These are phyloP conservation scores for Protomyctophum bolini DNA, from an alignment of 2,113 vertebrate genomes.

Conservation along the genomic window DNA sequence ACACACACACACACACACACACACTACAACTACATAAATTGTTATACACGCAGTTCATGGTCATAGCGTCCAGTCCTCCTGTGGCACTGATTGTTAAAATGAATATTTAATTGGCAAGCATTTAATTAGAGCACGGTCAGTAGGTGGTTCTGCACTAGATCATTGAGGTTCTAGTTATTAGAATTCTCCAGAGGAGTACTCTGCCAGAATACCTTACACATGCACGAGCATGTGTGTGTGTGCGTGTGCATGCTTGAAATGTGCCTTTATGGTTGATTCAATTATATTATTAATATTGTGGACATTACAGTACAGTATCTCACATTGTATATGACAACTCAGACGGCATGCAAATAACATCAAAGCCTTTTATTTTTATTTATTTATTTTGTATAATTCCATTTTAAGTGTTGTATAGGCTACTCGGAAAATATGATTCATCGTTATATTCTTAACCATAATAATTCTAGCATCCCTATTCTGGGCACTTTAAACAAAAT, in stretches of 20 bases:
- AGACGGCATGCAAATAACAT: too few relatives aligned
- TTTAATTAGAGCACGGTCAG: slow-evolving; percentile 74
- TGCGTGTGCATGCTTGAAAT: background rate
- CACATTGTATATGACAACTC: too few relatives aligned
- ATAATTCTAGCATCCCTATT: too few relatives aligned
- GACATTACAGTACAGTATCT: too few relatives aligned
- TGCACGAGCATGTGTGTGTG: background rate
- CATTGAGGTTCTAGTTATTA: slow-evolving; percentile 71
- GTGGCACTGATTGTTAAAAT: slow-evolving; percentile 70
- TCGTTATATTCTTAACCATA: too few relatives aligned
- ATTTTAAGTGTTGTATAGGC: too few relatives aligned
- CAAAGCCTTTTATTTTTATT: too few relatives aligned
- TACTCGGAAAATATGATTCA: too few relatives aligned
- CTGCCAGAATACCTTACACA: background rate
- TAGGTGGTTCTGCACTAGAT: slow-evolving; percentile 71
- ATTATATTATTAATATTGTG: background rate
- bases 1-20: background rate
- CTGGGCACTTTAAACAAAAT: too few relatives aligned
- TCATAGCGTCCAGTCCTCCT: slow-evolving; percentile 43
- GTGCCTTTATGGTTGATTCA: background rate
- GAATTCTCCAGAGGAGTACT: slow-evolving; percentile 63
- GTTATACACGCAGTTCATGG: slow-evolving; percentile 43
- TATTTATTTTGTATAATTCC: too few relatives aligned
- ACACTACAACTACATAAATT: slow-evolving; percentile 3
- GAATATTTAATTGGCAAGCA: slow-evolving; percentile 76